A percentile compares a stretch with the other conserved stretches of the same genome.
Evolutionary conservation across 2,888 invertebrate species (phyloP).

Genomic region (Yponomeuta cagnagella): DNA sequence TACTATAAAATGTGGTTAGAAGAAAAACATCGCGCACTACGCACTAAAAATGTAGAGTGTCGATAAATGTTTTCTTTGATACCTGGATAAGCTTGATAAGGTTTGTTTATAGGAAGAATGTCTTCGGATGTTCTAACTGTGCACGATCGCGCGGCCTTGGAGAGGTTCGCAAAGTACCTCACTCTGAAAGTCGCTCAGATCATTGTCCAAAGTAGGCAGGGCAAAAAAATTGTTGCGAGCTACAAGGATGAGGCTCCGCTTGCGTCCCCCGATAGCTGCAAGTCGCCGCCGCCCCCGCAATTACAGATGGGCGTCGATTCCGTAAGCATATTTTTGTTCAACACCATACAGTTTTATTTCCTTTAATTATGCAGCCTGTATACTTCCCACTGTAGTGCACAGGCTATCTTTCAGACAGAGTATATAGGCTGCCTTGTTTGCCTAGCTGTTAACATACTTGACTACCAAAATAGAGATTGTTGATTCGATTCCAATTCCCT

Average conservation of each 20-base stretch:
- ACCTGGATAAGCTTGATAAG: neutral
- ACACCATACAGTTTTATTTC: neutral
- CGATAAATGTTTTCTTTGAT: neutral
- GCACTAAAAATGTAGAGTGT: slow-evolving; percentile 12
- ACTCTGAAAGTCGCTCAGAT: slow-evolving; percentile 92
- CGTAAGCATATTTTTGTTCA: slow-evolving; percentile 31
- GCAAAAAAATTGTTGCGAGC: slow-evolving; percentile 82
- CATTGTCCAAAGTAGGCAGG: slow-evolving; percentile 93
- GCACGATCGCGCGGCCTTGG: slow-evolving; percentile 85
- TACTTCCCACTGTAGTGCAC: too few relatives aligned
- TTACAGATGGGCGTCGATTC: neutral
- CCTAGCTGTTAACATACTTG: too few relatives aligned
- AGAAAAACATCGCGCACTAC: neutral
- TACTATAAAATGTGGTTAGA: slow-evolving; percentile 7
- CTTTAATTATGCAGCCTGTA: neutral
- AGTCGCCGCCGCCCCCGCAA: slow-evolving; percentile 3
- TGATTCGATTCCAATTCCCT: too few relatives aligned
- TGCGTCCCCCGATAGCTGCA: neutral
- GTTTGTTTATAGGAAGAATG: neutral
- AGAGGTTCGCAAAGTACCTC: slow-evolving; percentile 92
- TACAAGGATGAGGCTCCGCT: neutral
- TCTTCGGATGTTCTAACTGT: slow-evolving; percentile 30
- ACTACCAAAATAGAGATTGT: too few relatives aligned
- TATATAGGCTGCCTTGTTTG: too few relatives aligned
- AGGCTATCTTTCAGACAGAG: too few relatives aligned